Evolutionary conservation across 2,113 vertebrate species (phyloP).

Genomic region (Pelodiscus sinensis): DNA sequence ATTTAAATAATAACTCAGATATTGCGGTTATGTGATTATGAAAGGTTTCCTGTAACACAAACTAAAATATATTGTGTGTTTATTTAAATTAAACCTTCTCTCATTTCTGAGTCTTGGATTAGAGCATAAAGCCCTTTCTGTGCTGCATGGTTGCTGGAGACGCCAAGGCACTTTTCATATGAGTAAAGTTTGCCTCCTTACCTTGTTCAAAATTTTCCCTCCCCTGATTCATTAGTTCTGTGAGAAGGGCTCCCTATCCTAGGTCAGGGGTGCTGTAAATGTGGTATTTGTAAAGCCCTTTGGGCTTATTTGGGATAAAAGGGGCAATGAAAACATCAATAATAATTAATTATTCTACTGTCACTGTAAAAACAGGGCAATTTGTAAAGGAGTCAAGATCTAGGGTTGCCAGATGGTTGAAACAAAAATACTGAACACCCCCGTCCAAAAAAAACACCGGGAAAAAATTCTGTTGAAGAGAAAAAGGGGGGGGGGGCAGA

Average conservation of each 20-base stretch:
- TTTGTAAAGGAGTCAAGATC: not conserved
- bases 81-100: not conserved
- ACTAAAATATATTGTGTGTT: accelerated
- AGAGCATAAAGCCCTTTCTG: not conserved
- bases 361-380: accelerated
- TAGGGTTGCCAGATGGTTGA: no score
- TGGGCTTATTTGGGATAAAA: not conserved
- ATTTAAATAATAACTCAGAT: not conserved
- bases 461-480: no score
- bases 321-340: not conserved
- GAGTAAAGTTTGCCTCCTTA: not conserved
- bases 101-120: not conserved
- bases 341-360: not conserved
- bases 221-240: accelerated
- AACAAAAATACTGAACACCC: no score
- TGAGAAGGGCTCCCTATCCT: not conserved
- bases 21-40: not conserved
- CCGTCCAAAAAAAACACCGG: no score
- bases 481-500: no score
- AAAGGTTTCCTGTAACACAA: not conserved
- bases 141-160: not conserved
- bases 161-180: accelerated
- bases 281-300: accelerated
- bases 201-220: not conserved
- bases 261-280: accelerated